Conservation (phyloP, 35 echinoderm and acorn worm genomes). For the Ophiothrix spiculata region DNA sequence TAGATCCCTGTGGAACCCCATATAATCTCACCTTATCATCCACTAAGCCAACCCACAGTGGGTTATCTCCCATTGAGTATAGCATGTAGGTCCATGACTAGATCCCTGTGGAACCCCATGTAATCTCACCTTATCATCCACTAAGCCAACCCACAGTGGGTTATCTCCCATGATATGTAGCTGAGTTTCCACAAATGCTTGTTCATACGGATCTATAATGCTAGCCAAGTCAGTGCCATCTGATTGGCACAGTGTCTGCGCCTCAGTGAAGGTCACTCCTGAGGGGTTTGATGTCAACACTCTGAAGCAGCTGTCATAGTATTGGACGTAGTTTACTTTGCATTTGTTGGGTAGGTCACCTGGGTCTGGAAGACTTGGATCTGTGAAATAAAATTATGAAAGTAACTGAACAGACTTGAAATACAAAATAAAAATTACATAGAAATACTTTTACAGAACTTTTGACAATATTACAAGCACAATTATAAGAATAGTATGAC, state of each 20-base stretch:
- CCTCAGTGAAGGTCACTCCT: slow-evolving; percentile 33
- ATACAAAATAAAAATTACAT: background rate
- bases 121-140: no score
- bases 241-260: slow-evolving; percentile 36
- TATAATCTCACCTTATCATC: no score
- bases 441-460: background rate
- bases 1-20: no score
- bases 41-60: no score
- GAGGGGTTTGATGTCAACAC: slow-evolving; percentile 6
- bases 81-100: no score
- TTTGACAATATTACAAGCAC: background rate
- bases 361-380: slow-evolving; percentile 8
- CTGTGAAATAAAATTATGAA: slow-evolving; percentile 3
- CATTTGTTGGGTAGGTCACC: slow-evolving; percentile 34
- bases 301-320: slow-evolving; percentile 59
- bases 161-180: no score
- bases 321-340: slow-evolving; percentile 52
- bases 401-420: background rate
- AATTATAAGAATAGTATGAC: background rate
- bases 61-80: no score
- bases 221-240: slow-evolving; percentile 52
- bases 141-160: no score
- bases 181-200: slow-evolving; percentile 74
- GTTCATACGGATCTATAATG: slow-evolving; percentile 68
- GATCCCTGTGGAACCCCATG: no score